These are phyloP conservation scores for Melipona beecheii DNA, from an alignment of 2,888 invertebrate genomes.

Conservation along the genomic window DNA sequence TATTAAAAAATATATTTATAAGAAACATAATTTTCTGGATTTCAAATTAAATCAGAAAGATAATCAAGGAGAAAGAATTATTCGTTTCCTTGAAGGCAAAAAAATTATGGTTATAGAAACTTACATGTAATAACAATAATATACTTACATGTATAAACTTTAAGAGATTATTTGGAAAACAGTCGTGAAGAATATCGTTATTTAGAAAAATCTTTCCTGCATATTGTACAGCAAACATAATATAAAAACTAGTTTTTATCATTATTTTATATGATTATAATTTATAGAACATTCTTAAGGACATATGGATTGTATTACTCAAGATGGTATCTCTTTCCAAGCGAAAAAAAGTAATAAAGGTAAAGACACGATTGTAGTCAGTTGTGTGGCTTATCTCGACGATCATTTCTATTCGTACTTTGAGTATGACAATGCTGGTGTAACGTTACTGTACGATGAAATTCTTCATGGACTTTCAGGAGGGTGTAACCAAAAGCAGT, in stretches of 20 bases:
- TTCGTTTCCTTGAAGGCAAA: background rate
- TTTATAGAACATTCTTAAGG: background rate
- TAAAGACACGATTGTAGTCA: background rate
- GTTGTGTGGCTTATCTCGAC: slow-evolving; percentile 26
- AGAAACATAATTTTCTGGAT: background rate
- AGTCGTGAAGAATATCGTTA: too few relatives aligned
- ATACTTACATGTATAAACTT: background rate
- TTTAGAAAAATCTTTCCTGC: background rate
- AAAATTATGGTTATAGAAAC: background rate
- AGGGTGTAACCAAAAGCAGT: background rate
- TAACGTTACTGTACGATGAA: slow-evolving; percentile 15
- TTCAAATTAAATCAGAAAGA: background rate
- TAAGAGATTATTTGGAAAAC: background rate
- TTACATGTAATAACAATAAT: background rate
- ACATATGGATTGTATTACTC: too few relatives aligned
- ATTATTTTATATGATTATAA: background rate
- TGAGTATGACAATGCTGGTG: background rate
- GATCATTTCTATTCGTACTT: background rate
- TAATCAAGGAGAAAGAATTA: background rate
- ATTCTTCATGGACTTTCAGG: slow-evolving; percentile 10
- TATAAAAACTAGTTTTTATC: background rate
- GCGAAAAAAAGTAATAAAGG: background rate
- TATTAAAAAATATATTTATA: background rate
- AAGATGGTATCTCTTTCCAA: background rate
- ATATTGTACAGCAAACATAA: background rate